phyloP scores from a whole-genome alignment of 2,797 vertebrate genomes.

The Sebastes wilsoni region DNA sequence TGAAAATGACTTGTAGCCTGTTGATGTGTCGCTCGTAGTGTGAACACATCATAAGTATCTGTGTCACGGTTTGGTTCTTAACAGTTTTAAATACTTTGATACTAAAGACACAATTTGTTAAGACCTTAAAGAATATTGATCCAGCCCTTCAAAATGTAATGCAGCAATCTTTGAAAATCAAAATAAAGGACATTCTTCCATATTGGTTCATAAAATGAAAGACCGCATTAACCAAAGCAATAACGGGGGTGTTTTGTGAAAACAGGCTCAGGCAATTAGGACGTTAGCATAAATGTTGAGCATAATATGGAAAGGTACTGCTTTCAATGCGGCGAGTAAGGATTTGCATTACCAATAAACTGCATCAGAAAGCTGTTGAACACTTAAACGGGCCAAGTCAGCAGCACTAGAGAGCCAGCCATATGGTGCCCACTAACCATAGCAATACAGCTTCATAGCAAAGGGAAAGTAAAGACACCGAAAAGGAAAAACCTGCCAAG shows the following conservation, averaged over 20 bases:
- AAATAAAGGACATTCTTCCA: neutral
- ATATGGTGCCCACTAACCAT: constrained; percentile 15
- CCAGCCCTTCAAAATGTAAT: neutral
- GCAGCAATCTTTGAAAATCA: neutral
- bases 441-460: constrained; percentile 6
- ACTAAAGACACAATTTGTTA: neutral
- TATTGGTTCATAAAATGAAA: neutral
- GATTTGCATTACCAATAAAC: constrained; percentile 2
- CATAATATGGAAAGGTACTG: neutral
- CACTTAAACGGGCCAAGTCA: neutral
- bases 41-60: too few species aligned
- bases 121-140: neutral
- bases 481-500: neutral
- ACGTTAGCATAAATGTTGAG: neutral
- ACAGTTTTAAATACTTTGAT: neutral
- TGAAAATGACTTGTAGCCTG: too few species aligned
- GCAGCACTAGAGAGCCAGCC: constrained; percentile 1
- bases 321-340: neutral
- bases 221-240: neutral
- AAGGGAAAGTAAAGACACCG: neutral
- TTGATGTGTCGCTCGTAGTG: too few species aligned
- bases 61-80: neutral
- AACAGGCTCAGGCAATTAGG: neutral
- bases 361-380: constrained; percentile 26
- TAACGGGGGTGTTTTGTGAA: neutral